Evolutionary conservation across 2,888 invertebrate species (phyloP), one percentile per base, ranked within the genome.

Genomic region (Plagodis dolabraria): DNA sequence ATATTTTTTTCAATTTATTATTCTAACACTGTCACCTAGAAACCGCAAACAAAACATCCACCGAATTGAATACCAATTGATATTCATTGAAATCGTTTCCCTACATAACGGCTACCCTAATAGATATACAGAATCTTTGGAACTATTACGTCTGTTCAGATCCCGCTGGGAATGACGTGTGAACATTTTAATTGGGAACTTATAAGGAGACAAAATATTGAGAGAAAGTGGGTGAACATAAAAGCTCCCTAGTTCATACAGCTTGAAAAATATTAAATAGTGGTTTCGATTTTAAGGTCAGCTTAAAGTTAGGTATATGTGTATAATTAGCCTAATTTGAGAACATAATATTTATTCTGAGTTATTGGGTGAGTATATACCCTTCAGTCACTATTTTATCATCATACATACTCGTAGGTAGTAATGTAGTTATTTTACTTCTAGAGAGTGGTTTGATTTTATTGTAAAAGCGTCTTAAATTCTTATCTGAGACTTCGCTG

Each of bases 181-280:
- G 92, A 91, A 91, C 86, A 85, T 80, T 89, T 88, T 91, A 92
- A 91, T 92, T 91, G 89, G 84, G 71, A 73, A 70, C 69, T 75
- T 72, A 69, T 67, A 53, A 63, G 64, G 86, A 86, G 79, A 82
- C 83, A 76, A 77, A 78, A 85, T 74, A 76, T 69, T 75, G 67
- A 68, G 74, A 62, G 76, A 80, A 53, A 62, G 46, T 53, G 44
- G 46, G 43, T 55, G 35, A 6, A 46, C 55, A 48, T 33, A 53
- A 51, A 46, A 50, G 0, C 12, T 7, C 43, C 9, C 42, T 42
- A 42, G 22, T 38, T 9, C 7, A 9, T 38, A 38, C 5, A 8
- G 38, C 38, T 38, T n/a, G 5, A 9, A 5, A 4, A 38, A 2
- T 8, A 38, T 38, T 22, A 22, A 22, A 22, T 22, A 22, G 22